These are phyloP conservation scores for Pharmacophagus antenor DNA, from an alignment of 2,888 invertebrate species.

Conservation along the genomic window DNA sequence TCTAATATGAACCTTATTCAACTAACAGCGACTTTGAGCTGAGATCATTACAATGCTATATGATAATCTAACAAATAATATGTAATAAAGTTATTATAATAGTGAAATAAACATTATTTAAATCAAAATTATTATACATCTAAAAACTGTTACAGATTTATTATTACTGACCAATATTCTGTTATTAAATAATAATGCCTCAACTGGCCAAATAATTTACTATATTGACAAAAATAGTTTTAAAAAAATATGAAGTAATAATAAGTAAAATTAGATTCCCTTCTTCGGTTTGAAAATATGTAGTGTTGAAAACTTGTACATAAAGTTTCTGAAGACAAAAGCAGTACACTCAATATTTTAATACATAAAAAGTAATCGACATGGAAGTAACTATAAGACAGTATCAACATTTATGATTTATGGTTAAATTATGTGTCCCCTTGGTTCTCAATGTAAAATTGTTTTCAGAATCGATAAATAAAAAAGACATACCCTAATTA, in stretches of 20 bases:
- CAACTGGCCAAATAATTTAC: conserved; percentile 32
- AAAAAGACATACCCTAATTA: conserved; percentile 38
- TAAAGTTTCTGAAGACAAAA: too few species aligned
- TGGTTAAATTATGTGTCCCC: too few species aligned
- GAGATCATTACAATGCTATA: conserved; percentile 38
- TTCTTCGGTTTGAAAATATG: too few species aligned
- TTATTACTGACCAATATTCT: conserved; percentile 41
- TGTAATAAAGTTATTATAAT: conserved; percentile 6
- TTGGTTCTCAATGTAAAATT: background rate
- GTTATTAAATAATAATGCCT: conserved; percentile 33
- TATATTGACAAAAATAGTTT: too few species aligned
- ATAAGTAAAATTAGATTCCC: too few species aligned
- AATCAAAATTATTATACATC: background rate
- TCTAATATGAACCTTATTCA: conserved; percentile 28
- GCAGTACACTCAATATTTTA: too few species aligned
- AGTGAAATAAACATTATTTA: background rate
- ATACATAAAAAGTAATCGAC: too few species aligned
- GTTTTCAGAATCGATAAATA: background rate
- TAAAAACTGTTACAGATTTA: conserved; percentile 21
- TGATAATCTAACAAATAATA: conserved; percentile 14
- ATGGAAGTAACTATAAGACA: too few species aligned
- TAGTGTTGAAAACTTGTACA: too few species aligned
- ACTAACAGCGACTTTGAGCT: conserved; percentile 32
- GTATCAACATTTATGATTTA: too few species aligned
- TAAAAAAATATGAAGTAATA: too few species aligned